Base-by-base conservation (phyloP, 2,888 invertebrate species). In the Acleris literana region DNA sequence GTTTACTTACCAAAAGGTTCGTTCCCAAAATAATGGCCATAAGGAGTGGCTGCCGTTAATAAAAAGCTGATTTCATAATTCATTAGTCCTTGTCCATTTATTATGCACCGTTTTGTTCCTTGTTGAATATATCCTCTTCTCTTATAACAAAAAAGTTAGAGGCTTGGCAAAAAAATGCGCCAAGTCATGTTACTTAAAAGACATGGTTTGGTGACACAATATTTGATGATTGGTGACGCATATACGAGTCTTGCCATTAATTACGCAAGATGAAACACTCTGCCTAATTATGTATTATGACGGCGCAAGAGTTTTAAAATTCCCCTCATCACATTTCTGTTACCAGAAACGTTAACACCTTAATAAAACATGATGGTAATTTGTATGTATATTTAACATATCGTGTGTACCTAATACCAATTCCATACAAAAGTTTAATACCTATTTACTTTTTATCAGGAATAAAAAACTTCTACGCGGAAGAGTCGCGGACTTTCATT, bases 241-340 rank as follows among this genome's bases (percentile, higher is more conserved):
- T 18, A 39, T 13, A 39, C 39, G 39, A 39, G 39, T 39, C 9
- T 46, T 48, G 17, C 22, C n/a, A 9, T 33, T 51, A 59, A 59
- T 51, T 59, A 33, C 16, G 49, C 18, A 59, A 51, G 51, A 51
- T 46, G 57, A 59, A 13, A 25, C 49, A 13, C 46, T 29, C 49
- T 51, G 49, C 9, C 18, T 20, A 59, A 58, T 58, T 25, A 58
- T n/a, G 13, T 58, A 18, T 29, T 48, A 58, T 58, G 57, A 58
- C 48, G 46, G 17, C 5, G 57, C 48, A 16, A 13, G 29, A 46
- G 29, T 18, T 48, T 29, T 13, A 18, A 48, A 48, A 17, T 48
- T 48, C 20, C 22, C 43, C 16, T 16, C 20, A 55, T 55, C 18
- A 1, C 39, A 55, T 20, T 20, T 43, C 18, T 20, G 17, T n/a